Percentiles rank a stretch among this genome's conserved stretches.
Conservation (phyloP, 2,113 vertebrate species). For the Irena cyanogastra region DNA sequence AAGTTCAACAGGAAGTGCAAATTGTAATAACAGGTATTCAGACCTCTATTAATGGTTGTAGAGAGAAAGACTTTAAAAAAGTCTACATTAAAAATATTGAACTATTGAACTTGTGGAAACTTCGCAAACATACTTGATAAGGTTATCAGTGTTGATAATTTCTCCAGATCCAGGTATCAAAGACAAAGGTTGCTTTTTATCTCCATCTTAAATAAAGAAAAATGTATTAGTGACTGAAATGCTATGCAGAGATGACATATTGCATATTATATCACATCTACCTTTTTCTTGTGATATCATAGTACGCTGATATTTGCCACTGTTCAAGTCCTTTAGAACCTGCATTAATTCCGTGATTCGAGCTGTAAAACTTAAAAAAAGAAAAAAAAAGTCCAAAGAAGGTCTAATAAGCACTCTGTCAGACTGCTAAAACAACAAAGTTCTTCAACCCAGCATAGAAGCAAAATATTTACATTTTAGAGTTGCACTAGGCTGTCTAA, state of each 20-base stretch:
- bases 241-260: neutral
- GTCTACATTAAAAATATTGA: neutral
- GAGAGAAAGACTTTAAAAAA: neutral
- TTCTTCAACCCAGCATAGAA: neutral
- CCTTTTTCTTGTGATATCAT: constrained; percentile 90
- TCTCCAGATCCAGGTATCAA: constrained; percentile 88
- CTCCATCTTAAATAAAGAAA: constrained; percentile 68
- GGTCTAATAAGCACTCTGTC: neutral
- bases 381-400: neutral
- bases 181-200: constrained; percentile 57
- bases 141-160: constrained; percentile 85
- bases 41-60: neutral
- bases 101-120: neutral
- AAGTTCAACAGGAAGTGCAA: neutral
- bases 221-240: constrained; percentile 3
- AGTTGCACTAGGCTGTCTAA: neutral
- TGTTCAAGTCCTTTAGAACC: constrained; percentile 92
- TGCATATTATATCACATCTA: constrained; percentile 31
- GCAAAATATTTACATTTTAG: neutral
- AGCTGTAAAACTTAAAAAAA: constrained; percentile 83
- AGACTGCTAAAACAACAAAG: neutral
- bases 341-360: constrained; percentile 95
- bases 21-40: neutral
- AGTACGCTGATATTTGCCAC: constrained; percentile 92
- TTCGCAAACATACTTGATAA: constrained; percentile 86